Evolutionary conservation across 2,113 vertebrate species (phyloP), one percentile per base, ranked within the genome.

Genomic region (Pelmatolapia mariae): DNA sequence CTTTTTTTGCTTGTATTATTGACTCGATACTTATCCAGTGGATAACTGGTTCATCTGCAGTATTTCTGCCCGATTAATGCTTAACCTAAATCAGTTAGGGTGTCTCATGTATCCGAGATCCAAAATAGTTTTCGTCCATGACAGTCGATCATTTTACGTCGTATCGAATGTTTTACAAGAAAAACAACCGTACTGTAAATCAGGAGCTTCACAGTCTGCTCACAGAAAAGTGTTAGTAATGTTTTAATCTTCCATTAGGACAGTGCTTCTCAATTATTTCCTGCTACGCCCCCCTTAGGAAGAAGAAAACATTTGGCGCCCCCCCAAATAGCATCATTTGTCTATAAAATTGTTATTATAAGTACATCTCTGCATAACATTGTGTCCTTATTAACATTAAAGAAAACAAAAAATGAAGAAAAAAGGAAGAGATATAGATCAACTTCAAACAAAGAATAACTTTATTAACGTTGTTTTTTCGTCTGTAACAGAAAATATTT

Each of bases 51-150:
- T 71, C n/a, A 71, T 10, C 66, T 45, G 13, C 68, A 73, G 40
- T 7, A 73, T 73, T 26, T 45, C 68, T 19, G 43, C 16, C 71
- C 1, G 24, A 29, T 47, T 76, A 8, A 18, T 18, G 43, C 71
- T 19, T 5, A 50, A 31, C 6, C 24, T 78, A 19, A 50, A 4
- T 2, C 24, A 19, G 2, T 18, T 7, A 4, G 43, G 8, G 40
- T 5, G 24, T 1, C 15, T 26, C 24, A 0, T 8, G 68, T 0
- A 19, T 0, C 18, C 1, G 10, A 47, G 9, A 3, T 31, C 45
- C 40, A 0, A 19, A 76, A 50, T 12, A 8, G 24, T 26, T 31
- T 29, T 31, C 24, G 3, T 19, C 4, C 16, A 8, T 2, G 10
- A 50, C 71, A 31, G 16, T 50, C 24, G 15, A 78, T 19, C 10